Evolutionary conservation across 2,888 invertebrate genomes (phyloP), one percentile per base, ranked within the genome.

Genomic region (Phorcus lineatus): DNA sequence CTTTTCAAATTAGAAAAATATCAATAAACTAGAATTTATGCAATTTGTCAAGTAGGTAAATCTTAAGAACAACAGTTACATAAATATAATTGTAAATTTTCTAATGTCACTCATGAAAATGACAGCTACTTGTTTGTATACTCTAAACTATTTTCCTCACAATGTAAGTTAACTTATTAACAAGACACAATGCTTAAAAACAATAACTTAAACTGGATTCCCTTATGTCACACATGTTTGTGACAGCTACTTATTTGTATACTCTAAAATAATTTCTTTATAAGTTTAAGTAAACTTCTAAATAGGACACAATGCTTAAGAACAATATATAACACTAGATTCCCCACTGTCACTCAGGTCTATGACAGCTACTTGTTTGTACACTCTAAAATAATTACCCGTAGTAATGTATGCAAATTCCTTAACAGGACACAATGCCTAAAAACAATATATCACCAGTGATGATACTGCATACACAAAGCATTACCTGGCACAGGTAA

Each of bases 281-380:
- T 11, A 6, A 47, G 36, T 47, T 4, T 47, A 47, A 47, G 47
- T 47, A 47, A 47, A 47, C 47, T 47, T 13, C 13, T 13, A 47
- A 47, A 47, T 11, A 47, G 13, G 47, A 47, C 62, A 62, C 62
- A 62, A 62, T 62, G 62, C 62, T 28, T 16, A 62, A 28, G 1
- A 62, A 28, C 13, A 62, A 62, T 62, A 62, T 62, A 13, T 62
- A 36, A 36, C 7, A 36, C 7, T 47, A 13, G 7, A 47, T 47
- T 13, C 13, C 13, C 6, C 7, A 19, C 11, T 67, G 31, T 7
- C 7, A n/a, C 67, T 67, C 67, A 16, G 11, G 31, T 13, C 67
- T 31, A 2, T 67, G 67, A 67, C 67, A 67, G 67, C 67, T 67
- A 28, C 67, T 67, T 67, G 31, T 67, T 67, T 28, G 36, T 55